phyloP scores from a whole-genome alignment of 2,797 vertebrate genomes.

The Enteromius trimaculatus region DNA sequence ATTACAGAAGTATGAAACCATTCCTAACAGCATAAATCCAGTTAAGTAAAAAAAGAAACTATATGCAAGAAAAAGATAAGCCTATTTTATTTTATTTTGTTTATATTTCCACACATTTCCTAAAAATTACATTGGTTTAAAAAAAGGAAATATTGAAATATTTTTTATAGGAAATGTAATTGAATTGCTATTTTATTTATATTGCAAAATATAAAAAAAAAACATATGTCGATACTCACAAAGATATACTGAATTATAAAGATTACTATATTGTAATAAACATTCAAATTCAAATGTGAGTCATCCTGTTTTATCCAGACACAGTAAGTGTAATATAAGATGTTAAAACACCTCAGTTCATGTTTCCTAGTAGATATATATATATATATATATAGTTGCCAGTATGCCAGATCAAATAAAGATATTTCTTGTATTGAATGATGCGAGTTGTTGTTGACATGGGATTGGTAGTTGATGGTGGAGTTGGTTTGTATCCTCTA shows the following conservation, averaged over 20 bases:
- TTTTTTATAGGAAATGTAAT: neutral
- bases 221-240: neutral
- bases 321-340: neutral
- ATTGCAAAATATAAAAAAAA: neutral
- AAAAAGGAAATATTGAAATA: neutral
- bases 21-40: neutral
- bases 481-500: constrained; percentile 39
- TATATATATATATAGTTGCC: neutral
- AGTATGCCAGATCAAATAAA: neutral
- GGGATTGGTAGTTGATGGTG: constrained; percentile 33
- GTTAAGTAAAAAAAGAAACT: neutral
- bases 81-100: no score
- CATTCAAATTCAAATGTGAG: neutral
- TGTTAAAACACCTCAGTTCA: neutral
- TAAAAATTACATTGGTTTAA: neutral
- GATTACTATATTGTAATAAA: neutral
- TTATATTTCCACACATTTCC: neutral
- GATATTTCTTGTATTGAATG: neutral
- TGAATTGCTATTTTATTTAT: neutral
- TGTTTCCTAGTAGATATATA: neutral
- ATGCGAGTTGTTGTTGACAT: constrained; percentile 14
- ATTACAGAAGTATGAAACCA: neutral
- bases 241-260: neutral
- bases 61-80: neutral
- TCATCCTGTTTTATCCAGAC: neutral